Base-by-base conservation (phyloP, 2,797 vertebrate genomes). In the Gouania willdenowi region DNA sequence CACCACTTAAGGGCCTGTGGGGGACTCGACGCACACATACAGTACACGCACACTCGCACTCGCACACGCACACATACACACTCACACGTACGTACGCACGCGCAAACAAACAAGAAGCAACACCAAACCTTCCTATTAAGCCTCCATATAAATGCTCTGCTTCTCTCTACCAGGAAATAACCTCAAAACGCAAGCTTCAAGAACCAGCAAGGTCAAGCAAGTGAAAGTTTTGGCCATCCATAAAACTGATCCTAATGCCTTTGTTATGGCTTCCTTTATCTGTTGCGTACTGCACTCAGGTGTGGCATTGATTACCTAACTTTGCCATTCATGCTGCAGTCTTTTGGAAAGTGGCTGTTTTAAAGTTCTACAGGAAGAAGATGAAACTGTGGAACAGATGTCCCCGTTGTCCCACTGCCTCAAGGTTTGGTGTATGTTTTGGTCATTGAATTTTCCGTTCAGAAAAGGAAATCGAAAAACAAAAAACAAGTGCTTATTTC, bases 1-100 rank as follows among this genome's bases (percentile, higher is more conserved):
- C 77, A 83, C 79, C 84, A 86, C 84, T 86, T 84, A 84, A 84
- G 84, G 84, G 84, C 80, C 84, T 83, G 69, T 77, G 80, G 79
- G 79, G 75, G 61, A 65, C 59, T 40, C 8, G 29, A 28, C 28
- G 26, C 56, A 50, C 51, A 61, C 71, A 64, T 22, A 51, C 27
- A 63, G 37, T 28, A 36, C 24, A 31, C 42, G 34, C 20, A 21
- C 27, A 30, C 60, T 30, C 57, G 28, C 36, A 37, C 29, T 32
- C 42, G 33, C 32, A 36, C 30, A 26, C 33, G 43, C 35, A 18
- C 20, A 41, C 15, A 41, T 38, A 31, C 36, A 33, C 41, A 47
- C 45, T 20, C 19, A 20, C 19, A 20, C 19, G 20, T 19, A 20
- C 19, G 20, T 19, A 20, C 19, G 20, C 19, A 20, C 19, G 5